Percentiles rank a stretch among this genome's conserved stretches.
These are phyloP conservation scores for Zaprionus tsacasi DNA, from an alignment of 1,140 invertebrate genomes.

Conservation along the genomic window DNA sequence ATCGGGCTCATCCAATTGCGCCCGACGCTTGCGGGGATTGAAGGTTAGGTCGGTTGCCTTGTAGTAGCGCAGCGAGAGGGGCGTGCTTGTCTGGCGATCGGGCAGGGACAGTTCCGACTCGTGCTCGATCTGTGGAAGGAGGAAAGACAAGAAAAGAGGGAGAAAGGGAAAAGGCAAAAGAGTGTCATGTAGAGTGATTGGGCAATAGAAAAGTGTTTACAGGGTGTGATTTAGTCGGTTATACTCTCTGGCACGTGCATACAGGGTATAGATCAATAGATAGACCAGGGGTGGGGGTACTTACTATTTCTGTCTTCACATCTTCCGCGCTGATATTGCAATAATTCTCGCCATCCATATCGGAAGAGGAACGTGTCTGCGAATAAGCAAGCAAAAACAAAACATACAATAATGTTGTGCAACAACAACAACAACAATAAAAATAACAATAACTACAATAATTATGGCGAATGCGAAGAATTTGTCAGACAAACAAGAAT, in stretches of 20 bases:
- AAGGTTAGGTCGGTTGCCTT: conserved; percentile 72
- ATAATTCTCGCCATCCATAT: conserved; percentile 78
- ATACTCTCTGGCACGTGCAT: no score
- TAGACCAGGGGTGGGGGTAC: conserved; percentile 29
- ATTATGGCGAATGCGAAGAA: conserved; percentile 62
- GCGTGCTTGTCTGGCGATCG: conserved; percentile 72
- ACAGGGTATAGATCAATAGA: no score
- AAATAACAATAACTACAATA: conserved; percentile 36
- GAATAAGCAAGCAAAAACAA: conserved; percentile 48
- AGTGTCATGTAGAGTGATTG: no score
- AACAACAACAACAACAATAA: conserved; percentile 39
- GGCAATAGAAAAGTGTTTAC: not conserved
- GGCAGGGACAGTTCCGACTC: conserved; percentile 73
- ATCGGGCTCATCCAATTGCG: conserved; percentile 61
- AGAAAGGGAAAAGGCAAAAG: no score
- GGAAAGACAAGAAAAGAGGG: not conserved
- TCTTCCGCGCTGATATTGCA: conserved; percentile 83
- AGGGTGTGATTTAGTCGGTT: no score
- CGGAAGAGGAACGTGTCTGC: conserved; percentile 78
- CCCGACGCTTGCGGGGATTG: conserved; percentile 68
- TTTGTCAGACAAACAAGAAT: conserved; percentile 73
- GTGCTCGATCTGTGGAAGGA: conserved; percentile 68
- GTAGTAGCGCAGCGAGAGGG: conserved; percentile 67
- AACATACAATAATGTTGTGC: conserved; percentile 54
- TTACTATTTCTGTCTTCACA: conserved; percentile 84